Conservation (phyloP, 2,113 vertebrate genomes). For the Callaeas wilsoni region DNA sequence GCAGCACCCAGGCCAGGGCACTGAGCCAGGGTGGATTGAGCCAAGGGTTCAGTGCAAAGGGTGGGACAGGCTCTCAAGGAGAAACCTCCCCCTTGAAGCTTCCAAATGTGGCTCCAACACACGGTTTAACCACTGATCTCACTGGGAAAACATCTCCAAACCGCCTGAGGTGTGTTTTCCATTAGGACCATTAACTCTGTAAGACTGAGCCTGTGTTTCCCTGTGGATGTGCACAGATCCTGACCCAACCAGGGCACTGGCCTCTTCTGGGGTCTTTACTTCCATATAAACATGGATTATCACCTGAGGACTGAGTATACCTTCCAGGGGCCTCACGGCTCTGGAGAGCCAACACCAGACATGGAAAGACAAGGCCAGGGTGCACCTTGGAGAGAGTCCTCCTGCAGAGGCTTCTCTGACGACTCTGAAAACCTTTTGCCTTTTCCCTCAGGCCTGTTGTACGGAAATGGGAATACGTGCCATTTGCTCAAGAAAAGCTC, state of each 20-base stretch:
- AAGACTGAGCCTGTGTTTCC: background rate
- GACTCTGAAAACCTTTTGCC: background rate
- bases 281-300: background rate
- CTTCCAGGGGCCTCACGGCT: background rate
- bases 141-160: background rate
- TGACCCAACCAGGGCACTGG: background rate
- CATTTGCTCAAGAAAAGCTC: background rate
- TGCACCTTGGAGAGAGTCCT: background rate
- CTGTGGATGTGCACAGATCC: fast-evolving
- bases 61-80: background rate
- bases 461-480: background rate
- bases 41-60: background rate
- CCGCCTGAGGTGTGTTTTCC: background rate
- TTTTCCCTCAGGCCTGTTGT: background rate
- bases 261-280: background rate
- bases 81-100: background rate
- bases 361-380: fast-evolving
- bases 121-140: background rate
- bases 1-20: fast-evolving
- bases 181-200: fast-evolving
- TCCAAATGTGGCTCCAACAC: background rate
- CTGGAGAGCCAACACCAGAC: background rate
- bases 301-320: background rate
- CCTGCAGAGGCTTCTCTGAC: background rate
- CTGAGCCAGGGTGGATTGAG: background rate